Base-by-base conservation (phyloP, 2,888 invertebrate species). In the Hesperia comma region DNA sequence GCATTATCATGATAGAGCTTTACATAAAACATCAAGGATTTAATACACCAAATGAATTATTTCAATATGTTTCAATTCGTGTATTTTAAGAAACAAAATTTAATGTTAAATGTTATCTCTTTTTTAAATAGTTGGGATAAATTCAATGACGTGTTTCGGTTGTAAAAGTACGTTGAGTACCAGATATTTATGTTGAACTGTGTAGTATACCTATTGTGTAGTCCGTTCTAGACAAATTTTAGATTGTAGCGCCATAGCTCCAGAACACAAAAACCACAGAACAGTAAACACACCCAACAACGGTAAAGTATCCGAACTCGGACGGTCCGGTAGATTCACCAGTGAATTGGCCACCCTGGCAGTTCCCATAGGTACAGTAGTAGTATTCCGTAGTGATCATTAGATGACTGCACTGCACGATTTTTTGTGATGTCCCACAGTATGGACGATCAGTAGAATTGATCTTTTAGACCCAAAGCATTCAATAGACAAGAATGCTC, bases 401-500 rank as follows among this genome's bases (percentile, higher is more conserved):
- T 72, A 75, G 72, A 70, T 69, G 63, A 66, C 54, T 75, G 76
- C 78, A 79, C 80, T 83, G 88, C 89, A 88, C 90, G 87, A 74
- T 84, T 82, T 78, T 76, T 77, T 85, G 84, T 83, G 81, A 79
- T 83, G 83, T 86, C 79, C 68, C 83, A n/a, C 84, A 80, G 81
- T 79, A 82, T 84, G 75, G 81, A 78, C 75, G 80, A 79, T 81
- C 81, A 82, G 85, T 83, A 82, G 76, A 78, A 70, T 15, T 63
- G 71, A 74, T 61, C 71, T 73, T 72, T 73, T 70, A 72, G 75
- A 63, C 77, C 73, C 77, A 79, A 90, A 85, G 88, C 88, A 88
- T 90, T 91, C 89, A 79, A 77, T 80, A 71, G 87, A 92, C 90
- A 79, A 72, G 84, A 90, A 87, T 87, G 90, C 87, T 84, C 75